Percentiles rank a stretch among this genome's conserved stretches.
Conservation (phyloP, 1,140 invertebrate species). For the Temnothorax nylanderi region DNA sequence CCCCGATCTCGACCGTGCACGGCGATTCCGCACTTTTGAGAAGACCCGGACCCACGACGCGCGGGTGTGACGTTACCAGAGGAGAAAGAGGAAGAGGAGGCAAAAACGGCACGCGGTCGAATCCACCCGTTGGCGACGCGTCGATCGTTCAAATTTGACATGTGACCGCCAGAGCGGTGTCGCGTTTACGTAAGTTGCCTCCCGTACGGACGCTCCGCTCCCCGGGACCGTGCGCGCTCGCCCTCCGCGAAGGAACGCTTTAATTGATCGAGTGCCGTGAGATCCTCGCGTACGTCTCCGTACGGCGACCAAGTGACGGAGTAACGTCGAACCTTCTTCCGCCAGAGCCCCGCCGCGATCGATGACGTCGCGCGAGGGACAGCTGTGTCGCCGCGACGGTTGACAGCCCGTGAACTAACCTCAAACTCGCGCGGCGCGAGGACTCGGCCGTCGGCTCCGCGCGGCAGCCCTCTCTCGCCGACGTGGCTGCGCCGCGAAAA, state of each 20-base stretch:
- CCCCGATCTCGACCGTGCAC: not conserved
- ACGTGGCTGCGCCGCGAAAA: not conserved
- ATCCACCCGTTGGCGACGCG: slow-evolving; percentile 18
- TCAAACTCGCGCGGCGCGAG: slow-evolving; percentile 22
- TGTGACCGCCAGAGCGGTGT: slow-evolving; percentile 28
- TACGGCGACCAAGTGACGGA: too few relatives aligned
- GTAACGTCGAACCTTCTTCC: not conserved
- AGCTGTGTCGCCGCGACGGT: slow-evolving; percentile 34
- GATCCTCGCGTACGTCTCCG: too few relatives aligned
- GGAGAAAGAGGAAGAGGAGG: not conserved
- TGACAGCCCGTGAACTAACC: slow-evolving; percentile 44
- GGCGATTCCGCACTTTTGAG: not conserved
- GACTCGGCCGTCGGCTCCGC: not conserved
- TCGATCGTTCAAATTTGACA: slow-evolving; percentile 53
- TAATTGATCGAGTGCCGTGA: too few relatives aligned
- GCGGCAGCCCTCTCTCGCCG: not conserved
- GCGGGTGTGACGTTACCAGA: not conserved
- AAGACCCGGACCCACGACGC: not conserved
- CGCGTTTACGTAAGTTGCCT: slow-evolving; percentile 52
- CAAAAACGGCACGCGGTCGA: not conserved
- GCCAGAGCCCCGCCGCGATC: not conserved
- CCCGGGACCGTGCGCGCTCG: too few relatives aligned
- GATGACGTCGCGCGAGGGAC: slow-evolving; percentile 29
- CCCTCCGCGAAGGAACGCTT: too few relatives aligned
- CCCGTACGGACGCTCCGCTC: not conserved